Percentiles rank a stretch among this genome's conserved stretches.
Conservation (phyloP, 2,888 invertebrate genomes). For the Bellardia pandia region DNA sequence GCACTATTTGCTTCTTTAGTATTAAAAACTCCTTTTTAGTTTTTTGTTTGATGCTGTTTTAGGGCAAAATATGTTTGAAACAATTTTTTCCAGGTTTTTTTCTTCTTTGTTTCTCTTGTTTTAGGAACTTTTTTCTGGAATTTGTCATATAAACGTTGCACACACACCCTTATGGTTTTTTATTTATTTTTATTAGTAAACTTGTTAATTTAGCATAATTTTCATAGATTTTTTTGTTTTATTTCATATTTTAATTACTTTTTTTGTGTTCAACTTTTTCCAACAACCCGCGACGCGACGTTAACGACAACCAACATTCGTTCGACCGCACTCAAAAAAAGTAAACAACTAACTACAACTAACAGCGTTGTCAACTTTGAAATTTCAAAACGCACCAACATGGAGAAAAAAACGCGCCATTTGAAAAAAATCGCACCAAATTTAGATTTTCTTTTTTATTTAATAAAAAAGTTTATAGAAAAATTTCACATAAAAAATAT, state of each 20-base stretch:
- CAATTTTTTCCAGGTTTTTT: conserved; percentile 24
- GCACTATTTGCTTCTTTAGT: background rate
- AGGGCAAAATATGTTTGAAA: conserved; percentile 14
- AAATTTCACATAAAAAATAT: too few relatives aligned
- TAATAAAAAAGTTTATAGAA: too few relatives aligned
- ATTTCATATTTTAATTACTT: conserved; percentile 31
- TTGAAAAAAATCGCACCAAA: too few relatives aligned
- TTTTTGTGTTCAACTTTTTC: conserved; percentile 45
- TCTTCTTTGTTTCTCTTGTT: conserved; percentile 37
- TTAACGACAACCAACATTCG: conserved; percentile 56
- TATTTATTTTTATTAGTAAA: background rate
- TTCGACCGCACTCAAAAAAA: conserved; percentile 58
- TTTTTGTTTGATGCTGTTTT: conserved; percentile 17
- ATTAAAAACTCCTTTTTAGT: conserved; percentile 1
- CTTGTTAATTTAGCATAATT: conserved; percentile 14
- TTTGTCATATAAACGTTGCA: background rate
- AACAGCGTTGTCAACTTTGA: background rate
- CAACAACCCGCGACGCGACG: conserved; percentile 69
- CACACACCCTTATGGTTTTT: conserved; percentile 11
- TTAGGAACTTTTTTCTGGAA: conserved; percentile 62
- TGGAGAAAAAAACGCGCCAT: too few relatives aligned
- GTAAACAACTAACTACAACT: conserved; percentile 66
- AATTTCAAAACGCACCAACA: too few relatives aligned
- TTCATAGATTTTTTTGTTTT: conserved; percentile 15
- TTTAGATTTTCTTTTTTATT: too few relatives aligned